A percentile compares a stretch with the other conserved stretches of the same genome.
phyloP scores from a whole-genome alignment of 2,888 invertebrate species.

The Chrysopilus asiliformis region DNA sequence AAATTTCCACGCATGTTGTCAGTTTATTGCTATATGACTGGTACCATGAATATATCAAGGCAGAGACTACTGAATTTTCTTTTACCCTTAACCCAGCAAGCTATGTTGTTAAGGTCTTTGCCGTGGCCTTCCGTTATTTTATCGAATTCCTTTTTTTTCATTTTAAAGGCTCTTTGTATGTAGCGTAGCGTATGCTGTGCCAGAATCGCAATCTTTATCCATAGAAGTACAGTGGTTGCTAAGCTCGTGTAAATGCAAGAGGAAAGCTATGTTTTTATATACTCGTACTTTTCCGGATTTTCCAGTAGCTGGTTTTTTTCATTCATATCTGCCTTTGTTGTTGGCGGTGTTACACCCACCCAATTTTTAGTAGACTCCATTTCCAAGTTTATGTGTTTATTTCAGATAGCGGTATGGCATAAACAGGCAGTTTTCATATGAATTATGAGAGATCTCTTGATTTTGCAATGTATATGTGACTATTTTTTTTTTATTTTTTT shows the following conservation, averaged over 20 bases:
- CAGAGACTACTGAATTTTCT: too few species aligned
- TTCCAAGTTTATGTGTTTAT: conserved; percentile 14
- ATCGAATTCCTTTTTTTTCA: too few species aligned
- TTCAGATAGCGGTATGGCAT: conserved; percentile 12
- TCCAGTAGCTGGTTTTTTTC: background rate
- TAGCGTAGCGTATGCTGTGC: conserved; percentile 7
- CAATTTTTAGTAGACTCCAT: background rate
- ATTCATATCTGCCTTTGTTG: conserved; percentile 4
- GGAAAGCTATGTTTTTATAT: conserved; percentile 8
- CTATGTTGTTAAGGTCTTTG: too few species aligned
- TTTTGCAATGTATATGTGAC: too few species aligned
- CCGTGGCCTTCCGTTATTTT: too few species aligned
- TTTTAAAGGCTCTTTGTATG: too few species aligned
- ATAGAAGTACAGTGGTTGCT: conserved; percentile 9
- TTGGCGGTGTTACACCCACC: background rate
- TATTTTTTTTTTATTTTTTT: too few species aligned
- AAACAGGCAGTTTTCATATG: conserved; percentile 14
- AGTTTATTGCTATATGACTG: conserved; percentile 34
- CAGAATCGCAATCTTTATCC: conserved; percentile 12
- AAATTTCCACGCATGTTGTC: conserved; percentile 35
- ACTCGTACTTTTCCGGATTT: conserved; percentile 7
- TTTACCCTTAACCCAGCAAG: too few species aligned
- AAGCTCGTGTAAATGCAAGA: conserved; percentile 10
- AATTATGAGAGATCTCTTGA: conserved; percentile 14
- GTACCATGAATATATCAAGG: conserved; percentile 19